Evolutionary conservation across 1,140 invertebrate species (phyloP).

Genomic region (Oreohelix idahoensis): DNA sequence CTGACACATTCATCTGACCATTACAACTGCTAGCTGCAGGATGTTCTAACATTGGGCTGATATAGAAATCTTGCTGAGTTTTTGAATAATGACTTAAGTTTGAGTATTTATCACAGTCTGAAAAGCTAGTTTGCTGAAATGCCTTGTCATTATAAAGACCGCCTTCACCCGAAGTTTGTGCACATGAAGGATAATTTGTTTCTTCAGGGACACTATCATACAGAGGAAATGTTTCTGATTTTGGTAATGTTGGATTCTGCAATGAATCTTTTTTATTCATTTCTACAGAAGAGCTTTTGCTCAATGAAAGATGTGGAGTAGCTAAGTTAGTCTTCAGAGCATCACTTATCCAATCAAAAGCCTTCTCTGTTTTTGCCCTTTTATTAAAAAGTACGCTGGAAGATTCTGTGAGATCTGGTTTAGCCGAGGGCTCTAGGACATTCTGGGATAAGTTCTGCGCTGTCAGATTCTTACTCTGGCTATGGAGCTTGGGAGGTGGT

Average conservation of each 20-base stretch:
- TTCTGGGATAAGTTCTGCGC: background rate
- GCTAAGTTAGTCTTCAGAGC: constrained; percentile 54
- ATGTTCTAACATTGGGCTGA: background rate
- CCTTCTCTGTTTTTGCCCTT: constrained; percentile 59
- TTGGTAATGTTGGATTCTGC: background rate
- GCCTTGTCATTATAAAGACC: background rate
- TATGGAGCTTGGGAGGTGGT: background rate
- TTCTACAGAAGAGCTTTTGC: background rate
- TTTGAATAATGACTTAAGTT: background rate
- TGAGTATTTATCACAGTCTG: background rate
- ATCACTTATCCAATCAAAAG: constrained; percentile 72
- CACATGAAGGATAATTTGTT: background rate
- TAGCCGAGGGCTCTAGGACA: background rate
- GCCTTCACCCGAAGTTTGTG: background rate
- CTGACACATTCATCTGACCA: background rate
- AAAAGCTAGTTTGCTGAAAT: background rate
- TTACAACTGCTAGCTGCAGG: background rate
- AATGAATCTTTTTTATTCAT: background rate
- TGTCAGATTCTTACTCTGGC: background rate
- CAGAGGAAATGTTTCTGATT: background rate
- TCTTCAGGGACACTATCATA: constrained; percentile 3
- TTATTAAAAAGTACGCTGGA: background rate
- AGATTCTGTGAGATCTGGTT: background rate
- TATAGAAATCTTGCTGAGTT: background rate
- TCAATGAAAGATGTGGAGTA: background rate